These are phyloP conservation scores for Saccopteryx bilineata DNA, from an alignment of 2,113 vertebrate species.

Conservation along the genomic window DNA sequence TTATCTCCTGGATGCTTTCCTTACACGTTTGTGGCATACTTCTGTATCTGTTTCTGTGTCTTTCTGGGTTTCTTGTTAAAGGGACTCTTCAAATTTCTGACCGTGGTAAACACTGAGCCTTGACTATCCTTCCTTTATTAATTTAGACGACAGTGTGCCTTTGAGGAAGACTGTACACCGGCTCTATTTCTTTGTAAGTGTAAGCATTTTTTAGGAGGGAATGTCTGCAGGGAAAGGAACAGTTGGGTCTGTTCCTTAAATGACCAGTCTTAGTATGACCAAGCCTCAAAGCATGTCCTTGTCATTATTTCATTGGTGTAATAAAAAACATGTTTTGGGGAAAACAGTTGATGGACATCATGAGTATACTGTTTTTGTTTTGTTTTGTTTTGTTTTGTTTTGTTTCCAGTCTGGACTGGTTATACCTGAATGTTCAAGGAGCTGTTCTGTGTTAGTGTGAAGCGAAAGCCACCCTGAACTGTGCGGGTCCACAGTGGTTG, in stretches of 20 bases:
- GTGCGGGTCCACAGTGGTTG: background rate
- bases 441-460: background rate
- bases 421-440: background rate
- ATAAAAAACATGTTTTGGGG: constrained; percentile 69
- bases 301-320: constrained; percentile 63
- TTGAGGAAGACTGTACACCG: constrained; percentile 1
- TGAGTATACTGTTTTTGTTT: background rate
- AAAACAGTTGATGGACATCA: constrained; percentile 41
- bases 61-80: constrained; percentile 21
- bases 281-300: background rate
- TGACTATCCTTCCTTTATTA: constrained; percentile 40
- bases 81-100: constrained; percentile 57
- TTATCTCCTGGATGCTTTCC: background rate
- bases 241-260: background rate
- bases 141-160: background rate
- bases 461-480: background rate
- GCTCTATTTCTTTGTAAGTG: background rate
- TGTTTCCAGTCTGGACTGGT: constrained; percentile 36
- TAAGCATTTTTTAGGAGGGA: constrained; percentile 48
- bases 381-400: constrained; percentile 9
- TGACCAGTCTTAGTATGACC: background rate
- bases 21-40: background rate
- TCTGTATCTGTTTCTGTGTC: background rate
- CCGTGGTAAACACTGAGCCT: constrained; percentile 34
- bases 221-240: background rate